Conservation (phyloP, 2,888 invertebrate species). For the Lysandra coridon region DNA sequence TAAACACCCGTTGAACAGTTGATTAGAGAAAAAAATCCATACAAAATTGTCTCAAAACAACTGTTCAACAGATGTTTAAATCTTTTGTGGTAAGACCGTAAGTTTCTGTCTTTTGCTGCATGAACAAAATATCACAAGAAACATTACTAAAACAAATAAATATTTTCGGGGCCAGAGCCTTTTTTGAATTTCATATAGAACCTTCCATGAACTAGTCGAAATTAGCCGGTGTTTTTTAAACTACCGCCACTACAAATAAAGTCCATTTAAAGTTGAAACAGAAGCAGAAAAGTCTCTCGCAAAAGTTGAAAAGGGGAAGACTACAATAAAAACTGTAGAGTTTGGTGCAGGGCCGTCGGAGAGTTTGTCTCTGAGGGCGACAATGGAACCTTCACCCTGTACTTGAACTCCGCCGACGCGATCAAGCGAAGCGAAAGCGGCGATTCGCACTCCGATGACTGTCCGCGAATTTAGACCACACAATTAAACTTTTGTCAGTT, state of each 20-base stretch:
- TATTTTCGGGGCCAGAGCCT: not conserved
- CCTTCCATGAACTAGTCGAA: no score
- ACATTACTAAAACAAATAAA: no score
- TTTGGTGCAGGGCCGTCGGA: conserved; percentile 30
- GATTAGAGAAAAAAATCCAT: no score
- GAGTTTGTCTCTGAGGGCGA: conserved; percentile 43
- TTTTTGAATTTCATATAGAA: not conserved
- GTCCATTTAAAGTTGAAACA: not conserved
- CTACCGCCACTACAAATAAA: not conserved
- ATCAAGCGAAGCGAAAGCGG: conserved; percentile 61
- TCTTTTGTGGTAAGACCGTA: no score
- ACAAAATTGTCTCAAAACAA: no score
- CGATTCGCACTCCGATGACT: conserved; percentile 51
- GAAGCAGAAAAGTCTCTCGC: not conserved
- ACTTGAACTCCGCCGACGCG: conserved; percentile 73
- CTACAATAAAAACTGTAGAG: conserved; percentile 20
- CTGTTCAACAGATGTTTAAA: no score
- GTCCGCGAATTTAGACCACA: conserved; percentile 36
- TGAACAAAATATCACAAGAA: no score
- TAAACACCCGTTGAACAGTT: no score
- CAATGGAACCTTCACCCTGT: conserved; percentile 74
- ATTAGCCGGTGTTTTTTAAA: not conserved
- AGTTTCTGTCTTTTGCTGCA: no score
- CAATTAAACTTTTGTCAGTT: conserved; percentile 29
- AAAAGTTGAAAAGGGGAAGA: conserved; percentile 4